Percentiles rank a stretch among this genome's conserved stretches.
phyloP scores from a whole-genome alignment of 2,113 vertebrate genomes.

The Clarias macrocephalus region DNA sequence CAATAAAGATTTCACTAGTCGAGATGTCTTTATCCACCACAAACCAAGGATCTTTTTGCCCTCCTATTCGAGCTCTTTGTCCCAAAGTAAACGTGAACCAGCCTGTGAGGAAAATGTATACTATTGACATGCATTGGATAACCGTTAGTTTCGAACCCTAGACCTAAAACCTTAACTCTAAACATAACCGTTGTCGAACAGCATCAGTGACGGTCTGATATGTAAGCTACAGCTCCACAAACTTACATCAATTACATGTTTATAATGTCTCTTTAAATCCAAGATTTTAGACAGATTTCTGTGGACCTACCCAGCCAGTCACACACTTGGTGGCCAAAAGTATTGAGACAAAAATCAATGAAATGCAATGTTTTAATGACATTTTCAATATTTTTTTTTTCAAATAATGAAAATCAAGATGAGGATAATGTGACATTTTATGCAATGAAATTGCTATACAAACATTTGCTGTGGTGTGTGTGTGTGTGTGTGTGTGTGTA shows the following conservation, averaged over 20 bases:
- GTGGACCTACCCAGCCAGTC: not conserved
- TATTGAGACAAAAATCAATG: too few species aligned
- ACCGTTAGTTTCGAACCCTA: too few species aligned
- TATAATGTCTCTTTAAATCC: not conserved
- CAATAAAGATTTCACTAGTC: constrained; percentile 86
- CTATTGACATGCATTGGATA: not conserved
- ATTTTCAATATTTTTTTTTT: too few species aligned
- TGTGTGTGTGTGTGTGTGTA: too few species aligned
- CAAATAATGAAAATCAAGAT: too few species aligned
- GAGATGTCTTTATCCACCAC: constrained; percentile 90
- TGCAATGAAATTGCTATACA: too few species aligned
- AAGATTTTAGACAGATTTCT: not conserved
- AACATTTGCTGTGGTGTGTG: not conserved
- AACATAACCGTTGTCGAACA: not conserved
- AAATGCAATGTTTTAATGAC: too few species aligned
- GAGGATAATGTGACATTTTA: too few species aligned
- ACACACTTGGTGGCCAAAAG: not conserved
- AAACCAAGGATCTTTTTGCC: constrained; percentile 83
- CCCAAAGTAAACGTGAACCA: constrained; percentile 96
- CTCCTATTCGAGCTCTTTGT: constrained; percentile 86
- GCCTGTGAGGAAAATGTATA: constrained; percentile 66
- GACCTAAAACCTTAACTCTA: too few species aligned
- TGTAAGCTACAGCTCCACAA: not conserved
- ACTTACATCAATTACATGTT: not conserved
- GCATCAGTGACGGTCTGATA: not conserved